These are phyloP conservation scores for Euura saliciscinereae DNA, from an alignment of 1,140 invertebrate species.

Conservation along the genomic window DNA sequence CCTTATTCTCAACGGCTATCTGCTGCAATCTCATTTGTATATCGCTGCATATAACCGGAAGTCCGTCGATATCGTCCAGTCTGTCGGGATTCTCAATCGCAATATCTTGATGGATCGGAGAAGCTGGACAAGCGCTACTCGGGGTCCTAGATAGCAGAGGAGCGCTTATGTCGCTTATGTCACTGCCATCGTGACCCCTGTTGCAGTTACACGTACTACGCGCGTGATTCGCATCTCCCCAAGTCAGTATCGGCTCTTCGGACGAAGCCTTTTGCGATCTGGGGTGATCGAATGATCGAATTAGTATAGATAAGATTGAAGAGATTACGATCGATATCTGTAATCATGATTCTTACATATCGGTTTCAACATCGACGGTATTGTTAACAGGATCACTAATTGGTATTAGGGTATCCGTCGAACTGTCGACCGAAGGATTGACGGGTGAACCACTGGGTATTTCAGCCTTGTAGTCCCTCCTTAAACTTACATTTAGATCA, in stretches of 20 bases:
- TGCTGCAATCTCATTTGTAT: constrained; percentile 80
- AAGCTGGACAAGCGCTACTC: constrained; percentile 55
- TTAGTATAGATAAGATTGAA: no score
- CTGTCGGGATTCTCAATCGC: constrained; percentile 53
- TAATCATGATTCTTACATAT: constrained; percentile 38
- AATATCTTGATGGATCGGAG: constrained; percentile 51
- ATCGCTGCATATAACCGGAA: constrained; percentile 78
- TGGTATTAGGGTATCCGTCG: constrained; percentile 59
- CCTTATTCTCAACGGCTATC: constrained; percentile 80
- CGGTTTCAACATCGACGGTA: constrained; percentile 35
- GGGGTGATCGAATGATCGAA: not conserved
- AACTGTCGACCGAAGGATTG: constrained; percentile 59
- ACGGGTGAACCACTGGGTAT: constrained; percentile 45
- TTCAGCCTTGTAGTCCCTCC: constrained; percentile 36
- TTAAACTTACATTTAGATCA: constrained; percentile 30
- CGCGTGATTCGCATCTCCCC: constrained; percentile 5
- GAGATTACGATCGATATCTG: not conserved
- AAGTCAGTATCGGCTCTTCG: not conserved
- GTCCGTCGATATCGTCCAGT: constrained; percentile 76
- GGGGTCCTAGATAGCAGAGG: constrained; percentile 52
- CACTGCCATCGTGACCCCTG: constrained; percentile 48
- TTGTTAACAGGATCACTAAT: constrained; percentile 44
- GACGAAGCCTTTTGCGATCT: not conserved
- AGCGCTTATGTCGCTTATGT: constrained; percentile 50
- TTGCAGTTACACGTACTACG: constrained; percentile 38